Conservation (phyloP, 2,113 vertebrate genomes). For the Hipposideros armiger region DNA sequence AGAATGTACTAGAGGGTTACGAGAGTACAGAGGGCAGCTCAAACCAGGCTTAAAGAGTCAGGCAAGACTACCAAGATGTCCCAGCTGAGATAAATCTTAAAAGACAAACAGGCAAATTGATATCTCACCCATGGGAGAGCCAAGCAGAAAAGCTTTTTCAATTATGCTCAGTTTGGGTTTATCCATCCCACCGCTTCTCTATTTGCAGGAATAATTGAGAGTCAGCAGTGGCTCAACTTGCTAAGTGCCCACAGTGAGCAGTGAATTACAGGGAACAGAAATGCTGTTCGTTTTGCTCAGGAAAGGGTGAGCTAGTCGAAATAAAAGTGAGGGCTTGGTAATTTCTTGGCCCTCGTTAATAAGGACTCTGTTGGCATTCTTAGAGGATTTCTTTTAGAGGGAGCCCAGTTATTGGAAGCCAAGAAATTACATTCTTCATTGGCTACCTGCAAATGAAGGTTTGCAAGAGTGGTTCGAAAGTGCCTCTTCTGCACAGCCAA, state of each 20-base stretch:
- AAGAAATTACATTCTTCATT: conserved; percentile 36
- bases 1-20: neutral
- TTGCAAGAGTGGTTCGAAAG: neutral
- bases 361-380: conserved; percentile 56
- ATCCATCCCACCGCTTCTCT: conserved; percentile 41
- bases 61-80: neutral
- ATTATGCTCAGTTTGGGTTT: conserved; percentile 78
- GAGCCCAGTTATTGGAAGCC: conserved; percentile 29
- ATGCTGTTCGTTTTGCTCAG: conserved; percentile 51
- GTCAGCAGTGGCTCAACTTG: conserved; percentile 62
- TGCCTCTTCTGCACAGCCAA: neutral
- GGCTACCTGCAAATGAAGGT: neutral
- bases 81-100: conserved; percentile 66
- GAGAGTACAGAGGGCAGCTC: neutral
- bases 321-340: conserved; percentile 55
- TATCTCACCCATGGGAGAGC: conserved; percentile 68
- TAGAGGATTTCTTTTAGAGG: conserved; percentile 25
- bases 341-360: conserved; percentile 69
- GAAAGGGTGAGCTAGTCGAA: conserved; percentile 63
- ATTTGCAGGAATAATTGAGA: conserved; percentile 73
- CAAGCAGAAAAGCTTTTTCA: conserved; percentile 70
- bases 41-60: neutral
- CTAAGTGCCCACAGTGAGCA: conserved; percentile 72
- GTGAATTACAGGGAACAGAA: conserved; percentile 72
- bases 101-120: conserved; percentile 76